Base-by-base conservation (phyloP, 2,888 invertebrate species). In the Laothoe populi region DNA sequence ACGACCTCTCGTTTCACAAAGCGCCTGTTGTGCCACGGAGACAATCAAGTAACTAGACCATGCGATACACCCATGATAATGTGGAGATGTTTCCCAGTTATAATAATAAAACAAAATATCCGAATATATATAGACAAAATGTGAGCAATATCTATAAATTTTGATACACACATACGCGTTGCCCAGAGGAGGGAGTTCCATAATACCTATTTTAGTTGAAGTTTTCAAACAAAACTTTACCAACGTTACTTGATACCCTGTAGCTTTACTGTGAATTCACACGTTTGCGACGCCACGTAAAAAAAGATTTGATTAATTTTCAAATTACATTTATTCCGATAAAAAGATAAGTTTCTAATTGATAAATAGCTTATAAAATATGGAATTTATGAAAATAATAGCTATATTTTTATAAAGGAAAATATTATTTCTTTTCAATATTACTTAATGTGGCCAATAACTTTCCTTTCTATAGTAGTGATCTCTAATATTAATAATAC, bases 191-290 rank as follows among this genome's bases (percentile, higher is more conserved):
- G 42, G 68, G 66, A 74, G 67, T 59, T 72, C 71, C 64, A 67
- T 66, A 75, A 66, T 70, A 71, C 68, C 68, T 70, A 26, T 60
- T 70, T 71, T 65, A 70, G 63, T 68, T 68, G 63, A 68, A 70
- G 66, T 73, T 73, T 67, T 46, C 40, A 64, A 63, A 70, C 65
- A 66, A 68, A 72, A 74, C 71, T 71, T 59, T 70, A 65, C 61
- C 67, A 65, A 66, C 68, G 16, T 26, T 49, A 26, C 31, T 64
- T 70, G 64, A 77, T 72, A 74, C 69, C 73, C 70, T 69, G 67
- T 67, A 66, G 66, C 74, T 77, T 79, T 77, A 77, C 80, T 24
- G 53, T 26, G 45, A 60, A 63, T 59, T 46, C 58, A 42, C 45
- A 40, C 63, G 35, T 10, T 8, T 53, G 16, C 49, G 49, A 48